Conservation (phyloP, 2,113 vertebrate genomes). For the Spea bombifrons region DNA sequence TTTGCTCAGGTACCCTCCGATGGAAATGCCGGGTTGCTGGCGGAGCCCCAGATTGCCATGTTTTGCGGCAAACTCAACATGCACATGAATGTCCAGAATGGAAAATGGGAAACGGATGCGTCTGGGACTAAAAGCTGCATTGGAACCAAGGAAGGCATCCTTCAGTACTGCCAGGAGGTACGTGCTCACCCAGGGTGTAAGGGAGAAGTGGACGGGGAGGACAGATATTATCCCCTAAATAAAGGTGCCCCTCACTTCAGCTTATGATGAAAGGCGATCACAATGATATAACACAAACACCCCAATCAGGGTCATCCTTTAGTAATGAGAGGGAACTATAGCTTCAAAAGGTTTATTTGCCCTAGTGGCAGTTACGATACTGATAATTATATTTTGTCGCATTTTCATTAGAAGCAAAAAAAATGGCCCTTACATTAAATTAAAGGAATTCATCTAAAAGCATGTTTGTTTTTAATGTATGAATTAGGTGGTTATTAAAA, state of each 20-base stretch:
- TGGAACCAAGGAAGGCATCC: slow-evolving; percentile 89
- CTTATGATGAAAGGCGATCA: neutral
- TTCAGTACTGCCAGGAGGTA: slow-evolving; percentile 97
- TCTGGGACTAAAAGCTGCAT: slow-evolving; percentile 87
- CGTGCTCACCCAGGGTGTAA: slow-evolving; percentile 32
- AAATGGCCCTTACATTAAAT: no score
- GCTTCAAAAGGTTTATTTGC: no score
- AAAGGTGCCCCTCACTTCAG: neutral
- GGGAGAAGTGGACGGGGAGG: neutral
- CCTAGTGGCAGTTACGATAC: no score
- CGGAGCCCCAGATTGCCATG: slow-evolving; percentile 96
- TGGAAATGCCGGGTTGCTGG: slow-evolving; percentile 83
- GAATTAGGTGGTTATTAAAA: no score
- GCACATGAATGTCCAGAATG: slow-evolving; percentile 95
- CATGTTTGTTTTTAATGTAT: no score
- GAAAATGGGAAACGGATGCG: slow-evolving; percentile 92
- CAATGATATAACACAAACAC: neutral
- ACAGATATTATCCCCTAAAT: neutral
- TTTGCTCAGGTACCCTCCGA: slow-evolving; percentile 84
- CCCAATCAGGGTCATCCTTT: neutral
- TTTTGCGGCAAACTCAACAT: slow-evolving; percentile 96
- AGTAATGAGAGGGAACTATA: no score
- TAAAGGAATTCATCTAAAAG: no score
- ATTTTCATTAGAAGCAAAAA: no score
- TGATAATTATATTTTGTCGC: no score